Evolutionary conservation across 2,797 vertebrate genomes (phyloP), one percentile per base, ranked within the genome.

Genomic region (Orestias chungarensis): DNA sequence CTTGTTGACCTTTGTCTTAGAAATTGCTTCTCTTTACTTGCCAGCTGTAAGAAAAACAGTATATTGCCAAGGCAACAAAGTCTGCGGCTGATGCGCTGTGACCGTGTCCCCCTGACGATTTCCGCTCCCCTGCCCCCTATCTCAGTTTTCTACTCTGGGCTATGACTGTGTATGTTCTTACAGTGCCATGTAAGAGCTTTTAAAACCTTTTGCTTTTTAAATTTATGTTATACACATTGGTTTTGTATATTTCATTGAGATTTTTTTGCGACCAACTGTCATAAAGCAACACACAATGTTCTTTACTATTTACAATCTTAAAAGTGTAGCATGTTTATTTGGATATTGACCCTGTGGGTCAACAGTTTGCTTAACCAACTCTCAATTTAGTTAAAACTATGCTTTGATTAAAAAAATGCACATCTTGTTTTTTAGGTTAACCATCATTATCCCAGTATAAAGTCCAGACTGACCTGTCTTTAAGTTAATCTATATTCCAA

Each of bases 1-100:
- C 90, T 90, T 86, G 88, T 89, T 91, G 92, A 93, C 92, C 93
- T 93, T 94, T 93, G 91, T 90, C 86, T 92, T 65, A 64, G 76
- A 90, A 89, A 91, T 92, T 88, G 89, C 83, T 91, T 73, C 20
- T 67, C 83, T 89, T 82, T 62, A 82, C 81, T 68, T 43, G 50
- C 66, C 50, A 29, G 35, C 83, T 70, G 83, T 42, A 11, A 64
- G 84, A 89, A 70, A 86, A 88, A 93, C 89, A 88, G 86, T 82
- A 91, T 40, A 62, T 88, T 87, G 88, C 85, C 87, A 76, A n/a
- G 83, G 89, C 82, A 89, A 90, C 84, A 84, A 86, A 85, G 86
- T 81, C 74, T 78, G 79, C 64, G 67, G 84, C 82, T 89, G 91
- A 92, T 86, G 78, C 44, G 55, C 83, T 74, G 76, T 83, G 91